phyloP scores from a whole-genome alignment of 2,888 invertebrate species.

The Drosophila peninsularis region DNA sequence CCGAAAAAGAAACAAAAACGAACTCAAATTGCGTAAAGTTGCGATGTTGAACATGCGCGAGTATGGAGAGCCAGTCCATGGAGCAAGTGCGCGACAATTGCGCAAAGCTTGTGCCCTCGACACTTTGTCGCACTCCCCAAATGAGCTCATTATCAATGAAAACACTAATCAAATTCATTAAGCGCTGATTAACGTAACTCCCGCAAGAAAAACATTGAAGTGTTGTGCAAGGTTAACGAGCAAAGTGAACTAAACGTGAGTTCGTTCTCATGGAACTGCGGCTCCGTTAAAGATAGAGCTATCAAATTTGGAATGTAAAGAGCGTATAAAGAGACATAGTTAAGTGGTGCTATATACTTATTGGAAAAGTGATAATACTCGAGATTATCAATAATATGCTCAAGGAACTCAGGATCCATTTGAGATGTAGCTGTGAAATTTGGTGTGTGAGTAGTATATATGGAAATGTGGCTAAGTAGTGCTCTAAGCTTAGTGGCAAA shows the following conservation, averaged over 20 bases:
- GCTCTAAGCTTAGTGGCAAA: not conserved
- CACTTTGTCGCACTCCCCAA: conserved; percentile 34
- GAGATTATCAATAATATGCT: not conserved
- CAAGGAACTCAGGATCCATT: not conserved
- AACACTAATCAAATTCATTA: conserved; percentile 34
- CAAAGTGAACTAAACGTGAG: not conserved
- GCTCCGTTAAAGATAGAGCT: not conserved
- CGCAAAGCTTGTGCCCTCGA: conserved; percentile 32
- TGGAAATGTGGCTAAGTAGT: not conserved
- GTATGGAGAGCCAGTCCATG: conserved; percentile 32
- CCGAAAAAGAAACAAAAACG: conserved; percentile 15
- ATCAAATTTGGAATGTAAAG: not conserved
- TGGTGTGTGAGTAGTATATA: not conserved
- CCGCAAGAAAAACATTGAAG: not conserved
- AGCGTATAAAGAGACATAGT: not conserved
- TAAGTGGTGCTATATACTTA: not conserved
- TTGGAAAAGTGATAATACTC: not conserved
- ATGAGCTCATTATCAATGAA: conserved; percentile 34
- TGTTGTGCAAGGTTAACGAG: conserved; percentile 8
- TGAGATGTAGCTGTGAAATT: not conserved
- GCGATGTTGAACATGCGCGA: conserved; percentile 40
- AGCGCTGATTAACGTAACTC: conserved; percentile 19
- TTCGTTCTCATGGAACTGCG: not conserved
- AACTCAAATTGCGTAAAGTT: conserved; percentile 60
- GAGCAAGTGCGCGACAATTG: conserved; percentile 44